phyloP scores from a whole-genome alignment of 1,140 invertebrate species.

The Neodiprion fabricii region DNA sequence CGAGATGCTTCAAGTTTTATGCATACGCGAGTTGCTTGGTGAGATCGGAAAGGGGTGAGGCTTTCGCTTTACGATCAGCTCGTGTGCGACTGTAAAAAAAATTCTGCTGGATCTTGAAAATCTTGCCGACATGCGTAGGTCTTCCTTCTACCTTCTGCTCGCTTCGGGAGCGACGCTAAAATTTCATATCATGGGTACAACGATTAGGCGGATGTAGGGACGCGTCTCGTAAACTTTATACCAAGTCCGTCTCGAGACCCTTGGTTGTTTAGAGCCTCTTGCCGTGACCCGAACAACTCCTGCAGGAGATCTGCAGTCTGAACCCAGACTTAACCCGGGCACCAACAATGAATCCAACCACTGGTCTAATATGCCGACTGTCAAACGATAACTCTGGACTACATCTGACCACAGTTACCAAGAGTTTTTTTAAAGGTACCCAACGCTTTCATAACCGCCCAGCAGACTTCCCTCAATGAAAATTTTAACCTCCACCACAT shows the following conservation, averaged over 20 bases:
- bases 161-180: constrained; percentile 15
- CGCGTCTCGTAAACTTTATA: constrained; percentile 33
- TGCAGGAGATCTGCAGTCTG: no score
- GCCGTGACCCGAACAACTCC: no score
- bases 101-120: neutral
- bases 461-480: no score
- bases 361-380: no score
- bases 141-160: constrained; percentile 15
- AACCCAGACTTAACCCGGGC: no score
- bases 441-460: no score
- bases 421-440: no score
- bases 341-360: no score
- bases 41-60: constrained; percentile 2
- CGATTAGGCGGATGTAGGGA: constrained; percentile 33
- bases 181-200: constrained; percentile 35
- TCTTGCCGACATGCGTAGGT: constrained; percentile 15
- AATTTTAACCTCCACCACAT: no score
- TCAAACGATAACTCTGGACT: no score
- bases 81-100: neutral
- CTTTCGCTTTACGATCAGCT: neutral
- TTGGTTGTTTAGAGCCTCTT: neutral
- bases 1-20: no score
- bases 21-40: neutral
- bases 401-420: no score
- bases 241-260: neutral